A percentile compares a stretch with the other conserved stretches of the same genome.
Conservation (phyloP, 1,140 invertebrate species). For the Probaryconus sp. region DNA sequence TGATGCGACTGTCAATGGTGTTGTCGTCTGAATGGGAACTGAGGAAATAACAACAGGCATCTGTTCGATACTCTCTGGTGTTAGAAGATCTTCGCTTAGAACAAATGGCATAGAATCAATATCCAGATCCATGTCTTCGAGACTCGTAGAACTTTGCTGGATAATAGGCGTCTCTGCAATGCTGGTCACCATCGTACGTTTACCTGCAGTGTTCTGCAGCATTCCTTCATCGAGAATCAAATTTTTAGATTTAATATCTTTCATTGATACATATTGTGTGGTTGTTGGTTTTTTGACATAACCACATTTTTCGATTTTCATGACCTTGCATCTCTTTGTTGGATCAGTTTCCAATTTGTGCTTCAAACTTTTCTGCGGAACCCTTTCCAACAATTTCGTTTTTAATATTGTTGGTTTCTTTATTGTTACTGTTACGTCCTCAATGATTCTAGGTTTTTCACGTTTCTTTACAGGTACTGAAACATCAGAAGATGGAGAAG, state of each 20-base stretch:
- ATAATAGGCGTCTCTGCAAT: constrained; percentile 44
- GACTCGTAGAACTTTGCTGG: constrained; percentile 68
- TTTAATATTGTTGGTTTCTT: constrained; percentile 74
- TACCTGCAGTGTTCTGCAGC: constrained; percentile 15
- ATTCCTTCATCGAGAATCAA: constrained; percentile 65
- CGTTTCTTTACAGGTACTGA: constrained; percentile 74
- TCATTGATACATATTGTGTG: constrained; percentile 47
- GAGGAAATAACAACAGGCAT: constrained; percentile 83
- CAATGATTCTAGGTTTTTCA: constrained; percentile 75
- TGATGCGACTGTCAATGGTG: constrained; percentile 40
- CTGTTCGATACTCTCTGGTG: constrained; percentile 81
- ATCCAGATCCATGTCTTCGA: constrained; percentile 83
- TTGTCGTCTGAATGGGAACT: constrained; percentile 72
- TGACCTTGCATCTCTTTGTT: constrained; percentile 51
- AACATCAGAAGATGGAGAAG: constrained; percentile 61
- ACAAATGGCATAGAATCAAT: constrained; percentile 87
- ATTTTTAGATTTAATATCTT: constrained; percentile 66
- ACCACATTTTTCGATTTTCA: constrained; percentile 71
- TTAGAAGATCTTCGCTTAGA: constrained; percentile 82
- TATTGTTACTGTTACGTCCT: constrained; percentile 71
- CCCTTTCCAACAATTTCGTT: constrained; percentile 71
- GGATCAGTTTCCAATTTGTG: constrained; percentile 69
- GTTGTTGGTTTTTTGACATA: no score
- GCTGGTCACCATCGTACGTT: constrained; percentile 15
- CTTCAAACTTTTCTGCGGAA: constrained; percentile 66